These are phyloP conservation scores for Sebastolobus altivelis DNA, from an alignment of 2,797 vertebrate genomes.

Conservation along the genomic window DNA sequence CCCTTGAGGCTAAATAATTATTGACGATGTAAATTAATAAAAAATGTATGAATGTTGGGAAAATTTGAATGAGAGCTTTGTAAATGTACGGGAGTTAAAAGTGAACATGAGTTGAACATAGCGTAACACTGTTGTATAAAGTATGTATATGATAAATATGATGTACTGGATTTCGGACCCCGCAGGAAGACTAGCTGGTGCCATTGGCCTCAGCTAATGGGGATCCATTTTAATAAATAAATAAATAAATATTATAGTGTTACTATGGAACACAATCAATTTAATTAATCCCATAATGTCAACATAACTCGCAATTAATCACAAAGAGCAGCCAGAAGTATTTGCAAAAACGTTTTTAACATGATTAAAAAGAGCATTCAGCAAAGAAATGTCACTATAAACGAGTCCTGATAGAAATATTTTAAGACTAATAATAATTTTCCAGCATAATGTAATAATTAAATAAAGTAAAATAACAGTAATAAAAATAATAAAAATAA, in stretches of 20 bases:
- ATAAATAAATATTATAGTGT: background rate
- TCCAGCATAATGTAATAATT: no score
- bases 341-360: background rate
- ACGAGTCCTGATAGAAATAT: background rate
- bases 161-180: background rate
- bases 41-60: background rate
- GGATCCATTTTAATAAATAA: background rate
- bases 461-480: no score
- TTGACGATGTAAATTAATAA: background rate
- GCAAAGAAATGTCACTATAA: no score
- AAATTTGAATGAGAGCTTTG: background rate
- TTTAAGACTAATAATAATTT: background rate
- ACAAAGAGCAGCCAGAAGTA: background rate
- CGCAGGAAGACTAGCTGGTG: background rate
- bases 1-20: background rate
- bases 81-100: background rate
- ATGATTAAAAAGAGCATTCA: rapidly evolving
- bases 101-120: background rate
- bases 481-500: background rate
- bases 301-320: background rate
- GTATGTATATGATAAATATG: background rate
- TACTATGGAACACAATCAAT: background rate
- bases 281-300: background rate
- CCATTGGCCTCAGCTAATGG: background rate
- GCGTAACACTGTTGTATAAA: background rate